These are phyloP conservation scores for Amphilophus citrinellus DNA, from an alignment of 2,113 vertebrate species.

Conservation along the genomic window DNA sequence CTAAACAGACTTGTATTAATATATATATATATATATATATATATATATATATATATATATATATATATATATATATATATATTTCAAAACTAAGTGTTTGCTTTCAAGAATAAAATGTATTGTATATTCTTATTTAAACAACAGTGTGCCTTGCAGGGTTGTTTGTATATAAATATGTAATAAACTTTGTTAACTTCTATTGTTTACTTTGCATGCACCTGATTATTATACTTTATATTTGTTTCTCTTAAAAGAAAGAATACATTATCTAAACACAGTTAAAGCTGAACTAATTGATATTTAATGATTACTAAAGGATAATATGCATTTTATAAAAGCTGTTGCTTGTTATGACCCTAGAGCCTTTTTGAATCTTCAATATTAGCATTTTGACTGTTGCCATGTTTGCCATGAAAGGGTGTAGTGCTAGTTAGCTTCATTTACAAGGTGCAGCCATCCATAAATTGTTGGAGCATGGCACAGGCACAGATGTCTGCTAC, in stretches of 20 bases:
- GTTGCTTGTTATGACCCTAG: no score
- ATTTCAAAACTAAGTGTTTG: conserved; percentile 72
- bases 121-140: conserved; percentile 87
- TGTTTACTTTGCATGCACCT: conserved; percentile 22
- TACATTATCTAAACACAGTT: neutral
- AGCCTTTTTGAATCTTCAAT: no score
- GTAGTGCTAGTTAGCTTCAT: no score
- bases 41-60: conserved; percentile 75
- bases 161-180: conserved; percentile 87
- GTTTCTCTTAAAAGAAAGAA: neutral
- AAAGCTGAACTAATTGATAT: neutral
- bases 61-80: conserved; percentile 80
- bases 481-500: no score
- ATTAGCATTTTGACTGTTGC: no score
- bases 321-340: no score
- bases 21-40: conserved; percentile 79
- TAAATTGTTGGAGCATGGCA: no score
- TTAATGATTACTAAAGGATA: no score
- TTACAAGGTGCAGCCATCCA: no score
- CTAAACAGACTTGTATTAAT: conserved; percentile 74
- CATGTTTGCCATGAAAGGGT: no score
- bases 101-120: conserved; percentile 70
- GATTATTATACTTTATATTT: neutral
- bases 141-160: conserved; percentile 85
- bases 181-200: conserved; percentile 85